Base-by-base conservation (phyloP, 2,113 vertebrate species). In the Bothrops jararaca region DNA sequence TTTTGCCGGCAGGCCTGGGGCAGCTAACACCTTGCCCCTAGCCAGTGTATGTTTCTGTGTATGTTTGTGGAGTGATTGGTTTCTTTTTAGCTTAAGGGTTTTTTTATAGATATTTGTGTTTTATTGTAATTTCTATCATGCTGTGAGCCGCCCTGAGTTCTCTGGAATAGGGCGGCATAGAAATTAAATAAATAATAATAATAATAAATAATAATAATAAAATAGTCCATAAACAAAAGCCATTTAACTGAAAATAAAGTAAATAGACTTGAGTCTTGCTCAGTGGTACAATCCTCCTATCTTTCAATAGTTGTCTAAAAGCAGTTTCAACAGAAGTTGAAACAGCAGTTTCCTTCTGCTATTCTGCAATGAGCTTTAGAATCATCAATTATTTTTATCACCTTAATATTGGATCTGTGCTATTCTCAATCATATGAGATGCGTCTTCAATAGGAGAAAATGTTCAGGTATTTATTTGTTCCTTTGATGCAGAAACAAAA, bases 341-440 rank as follows among this genome's bases (percentile, higher is more conserved):
- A 52, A 0, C 18, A 26, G 69, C 50, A 4, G 48, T 89, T 93
- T 93, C 50, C 57, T 91, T 91, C 89, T 89, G 91, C 86, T 95
- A 91, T 93, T 92, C 92, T 95, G 89, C 91, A 85, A 89, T 94
- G 74, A 95, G 86, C 24, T 5, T 20, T 23, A 50, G 29, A 39
- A 1, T 56, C 56, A 58, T 29, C 29, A 24, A 34, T 74, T 74
- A 34, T 74, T 74, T 74, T 74, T n/a, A 69, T 34, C 64, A 6
- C 13, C 1, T 45, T 91, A 29, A 54, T 5, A 12, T 57, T 86
- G 20, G 26, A 15, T 56, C 34, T 85, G 20, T 34, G 29, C 58
- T 64, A 50, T 53, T 88, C 48, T 87, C 56, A 85, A 85, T 22
- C 29, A 29, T 48, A 60, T 50, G 12, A 48, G 3, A 42, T 23